Conservation (phyloP, 2,888 invertebrate species). For the Chrysolina oricalcia region DNA sequence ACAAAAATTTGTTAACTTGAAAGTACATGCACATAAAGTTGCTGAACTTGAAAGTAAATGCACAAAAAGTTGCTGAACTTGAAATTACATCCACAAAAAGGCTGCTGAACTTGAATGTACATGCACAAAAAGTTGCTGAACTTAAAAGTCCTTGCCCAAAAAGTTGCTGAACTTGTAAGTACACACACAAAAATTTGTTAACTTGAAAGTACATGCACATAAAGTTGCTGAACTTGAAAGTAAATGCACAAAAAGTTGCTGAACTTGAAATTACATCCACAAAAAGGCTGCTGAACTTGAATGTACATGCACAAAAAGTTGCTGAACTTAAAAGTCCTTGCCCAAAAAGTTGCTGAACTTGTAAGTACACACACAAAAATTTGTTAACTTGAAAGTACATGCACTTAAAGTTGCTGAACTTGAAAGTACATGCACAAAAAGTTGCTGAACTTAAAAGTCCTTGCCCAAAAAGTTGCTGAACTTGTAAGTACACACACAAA, state of each 20-base stretch:
- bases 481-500: neutral
- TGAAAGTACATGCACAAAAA: slow-evolving; percentile 9
- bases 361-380: neutral
- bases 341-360: neutral
- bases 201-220: slow-evolving; percentile 6
- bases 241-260: slow-evolving; percentile 3
- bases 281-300: neutral
- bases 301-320: slow-evolving; percentile 11
- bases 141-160: slow-evolving; percentile 2
- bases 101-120: neutral
- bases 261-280: neutral
- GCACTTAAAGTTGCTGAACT: neutral
- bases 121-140: slow-evolving; percentile 1
- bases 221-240: too few species aligned
- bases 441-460: neutral
- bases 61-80: neutral
- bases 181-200: neutral
- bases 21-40: slow-evolving; percentile 11
- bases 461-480: neutral
- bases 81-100: slow-evolving; percentile 5
- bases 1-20: neutral
- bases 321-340: neutral
- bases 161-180: too few species aligned
- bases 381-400: neutral
- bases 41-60: neutral